These are phyloP conservation scores for Varanus salvator DNA, from an alignment of 2,113 vertebrate genomes.

Conservation along the genomic window DNA sequence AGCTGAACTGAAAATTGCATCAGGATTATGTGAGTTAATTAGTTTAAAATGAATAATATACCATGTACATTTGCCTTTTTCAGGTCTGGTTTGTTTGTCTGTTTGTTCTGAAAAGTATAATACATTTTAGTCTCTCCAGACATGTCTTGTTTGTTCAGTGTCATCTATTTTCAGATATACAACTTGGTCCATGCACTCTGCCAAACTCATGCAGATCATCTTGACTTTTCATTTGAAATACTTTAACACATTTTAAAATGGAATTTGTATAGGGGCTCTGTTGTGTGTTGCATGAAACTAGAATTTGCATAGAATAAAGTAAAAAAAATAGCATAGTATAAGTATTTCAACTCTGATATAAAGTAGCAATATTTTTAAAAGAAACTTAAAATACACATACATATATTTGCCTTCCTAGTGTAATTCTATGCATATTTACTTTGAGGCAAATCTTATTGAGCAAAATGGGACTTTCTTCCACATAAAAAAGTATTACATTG, in stretches of 20 bases:
- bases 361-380: slow-evolving; percentile 54
- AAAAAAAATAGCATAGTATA: slow-evolving; percentile 17
- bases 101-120: background rate
- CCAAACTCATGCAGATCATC: background rate
- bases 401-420: background rate
- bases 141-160: slow-evolving; percentile 15
- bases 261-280: background rate
- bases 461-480: background rate
- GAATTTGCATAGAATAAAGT: slow-evolving; percentile 18
- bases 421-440: background rate
- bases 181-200: background rate
- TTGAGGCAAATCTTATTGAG: background rate
- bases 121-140: background rate
- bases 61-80: too few species aligned
- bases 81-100: too few species aligned
- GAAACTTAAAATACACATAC: slow-evolving; percentile 46
- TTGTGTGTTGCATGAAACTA: background rate
- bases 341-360: slow-evolving; percentile 31
- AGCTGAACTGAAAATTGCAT: background rate
- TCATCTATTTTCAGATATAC: background rate
- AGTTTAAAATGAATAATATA: background rate
- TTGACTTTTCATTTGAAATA: slow-evolving; percentile 22
- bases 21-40: background rate
- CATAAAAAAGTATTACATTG: background rate
- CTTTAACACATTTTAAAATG: background rate